phyloP scores from a whole-genome alignment of 2,797 vertebrate species.

The Siniperca undulata region DNA sequence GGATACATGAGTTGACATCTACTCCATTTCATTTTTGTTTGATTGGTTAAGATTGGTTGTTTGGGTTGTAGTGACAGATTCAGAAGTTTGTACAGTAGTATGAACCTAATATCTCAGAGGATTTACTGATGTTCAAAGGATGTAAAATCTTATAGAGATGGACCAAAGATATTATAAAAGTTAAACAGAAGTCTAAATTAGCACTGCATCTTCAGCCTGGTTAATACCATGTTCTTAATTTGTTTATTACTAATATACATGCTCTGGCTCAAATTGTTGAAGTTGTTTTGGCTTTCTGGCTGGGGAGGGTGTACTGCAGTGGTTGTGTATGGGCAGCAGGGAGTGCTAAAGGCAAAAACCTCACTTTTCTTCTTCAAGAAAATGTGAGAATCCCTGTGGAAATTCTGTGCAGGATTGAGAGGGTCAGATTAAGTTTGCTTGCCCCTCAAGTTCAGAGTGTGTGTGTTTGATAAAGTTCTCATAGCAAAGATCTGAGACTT shows the following conservation, averaged over 20 bases:
- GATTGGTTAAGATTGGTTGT: not conserved
- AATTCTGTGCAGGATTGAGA: slow-evolving; percentile 48
- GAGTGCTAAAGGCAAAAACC: slow-evolving; percentile 59
- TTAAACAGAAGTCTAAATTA: not conserved
- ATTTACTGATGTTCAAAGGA: not conserved
- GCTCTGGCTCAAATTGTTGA: not conserved
- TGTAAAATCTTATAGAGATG: not conserved
- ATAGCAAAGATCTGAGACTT: slow-evolving; percentile 69
- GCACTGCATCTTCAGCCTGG: not conserved
- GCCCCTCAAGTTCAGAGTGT: slow-evolving; percentile 63
- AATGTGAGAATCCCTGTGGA: slow-evolving; percentile 57
- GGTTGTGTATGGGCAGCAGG: slow-evolving; percentile 51
- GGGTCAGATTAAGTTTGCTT: slow-evolving; percentile 73
- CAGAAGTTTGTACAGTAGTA: not conserved
- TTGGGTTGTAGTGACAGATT: not conserved
- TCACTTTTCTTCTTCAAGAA: slow-evolving; percentile 57
- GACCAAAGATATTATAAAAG: not conserved
- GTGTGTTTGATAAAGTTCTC: slow-evolving; percentile 76
- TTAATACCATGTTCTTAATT: not conserved
- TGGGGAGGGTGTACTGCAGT: slow-evolving; percentile 29
- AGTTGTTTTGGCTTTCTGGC: not conserved
- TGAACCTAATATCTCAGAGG: not conserved
- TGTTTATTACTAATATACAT: not conserved
- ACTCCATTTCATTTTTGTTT: not conserved
- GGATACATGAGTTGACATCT: not conserved